Conservation (phyloP, 2,797 vertebrate species). For the Thalassophryne amazonica region DNA sequence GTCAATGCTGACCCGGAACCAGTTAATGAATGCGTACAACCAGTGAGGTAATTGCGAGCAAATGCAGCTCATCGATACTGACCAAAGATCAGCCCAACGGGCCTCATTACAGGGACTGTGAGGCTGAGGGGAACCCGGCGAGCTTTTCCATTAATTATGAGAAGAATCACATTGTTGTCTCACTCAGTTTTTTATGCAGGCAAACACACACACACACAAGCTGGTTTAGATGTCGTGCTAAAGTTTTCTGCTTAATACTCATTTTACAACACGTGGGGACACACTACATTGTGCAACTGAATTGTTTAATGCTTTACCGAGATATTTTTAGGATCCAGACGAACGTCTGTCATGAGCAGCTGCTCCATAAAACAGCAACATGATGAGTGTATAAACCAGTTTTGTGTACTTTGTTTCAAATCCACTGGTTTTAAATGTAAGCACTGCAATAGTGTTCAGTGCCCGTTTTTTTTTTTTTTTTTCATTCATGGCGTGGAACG, state of each 20-base stretch:
- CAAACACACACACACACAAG: neutral
- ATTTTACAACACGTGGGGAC: neutral
- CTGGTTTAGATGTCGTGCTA: neutral
- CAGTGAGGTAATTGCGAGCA: conserved; percentile 38
- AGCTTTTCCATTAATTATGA: conserved; percentile 36
- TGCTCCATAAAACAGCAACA: neutral
- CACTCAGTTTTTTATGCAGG: neutral
- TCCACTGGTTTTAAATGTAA: too few species aligned
- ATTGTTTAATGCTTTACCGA: neutral
- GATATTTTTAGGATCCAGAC: neutral
- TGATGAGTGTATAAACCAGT: neutral
- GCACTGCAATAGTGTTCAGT: too few species aligned
- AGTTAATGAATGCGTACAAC: conserved; percentile 37
- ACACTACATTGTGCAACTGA: too few species aligned
- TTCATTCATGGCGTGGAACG: too few species aligned
- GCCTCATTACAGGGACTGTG: conserved; percentile 66
- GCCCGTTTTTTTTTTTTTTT: too few species aligned
- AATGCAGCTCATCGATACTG: conserved; percentile 56
- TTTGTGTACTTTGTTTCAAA: neutral
- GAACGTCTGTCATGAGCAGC: neutral
- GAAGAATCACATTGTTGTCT: conserved; percentile 19
- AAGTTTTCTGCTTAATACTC: neutral
- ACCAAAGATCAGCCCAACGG: conserved; percentile 55
- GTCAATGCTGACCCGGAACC: conserved; percentile 61
- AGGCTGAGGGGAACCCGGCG: conserved; percentile 29